Percentiles rank a stretch among this genome's conserved stretches.
Conservation (phyloP, 2,888 invertebrate genomes). For the Opisthograptis luteolata region DNA sequence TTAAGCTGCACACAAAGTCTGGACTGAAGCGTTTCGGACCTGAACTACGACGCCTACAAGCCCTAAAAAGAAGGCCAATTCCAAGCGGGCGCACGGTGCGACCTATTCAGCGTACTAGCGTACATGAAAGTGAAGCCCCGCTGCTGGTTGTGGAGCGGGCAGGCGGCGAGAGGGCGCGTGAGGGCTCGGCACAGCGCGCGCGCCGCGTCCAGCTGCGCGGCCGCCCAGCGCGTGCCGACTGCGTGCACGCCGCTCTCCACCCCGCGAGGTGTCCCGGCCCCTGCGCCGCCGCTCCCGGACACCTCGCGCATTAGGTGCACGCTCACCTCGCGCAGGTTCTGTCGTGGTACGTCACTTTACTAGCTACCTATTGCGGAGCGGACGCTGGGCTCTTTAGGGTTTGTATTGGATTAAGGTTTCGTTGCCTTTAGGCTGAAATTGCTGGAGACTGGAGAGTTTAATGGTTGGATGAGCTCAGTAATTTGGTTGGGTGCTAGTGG, state of each 20-base stretch:
- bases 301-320: constrained; percentile 90
- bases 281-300: constrained; percentile 74
- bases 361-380: too few relatives aligned
- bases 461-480: too few relatives aligned
- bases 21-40: too few relatives aligned
- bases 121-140: constrained; percentile 93
- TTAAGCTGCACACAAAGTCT: too few relatives aligned
- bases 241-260: constrained; percentile 87
- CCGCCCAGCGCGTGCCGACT: constrained; percentile 91
- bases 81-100: too few relatives aligned
- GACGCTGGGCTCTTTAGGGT: too few relatives aligned
- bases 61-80: too few relatives aligned
- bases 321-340: constrained; percentile 94
- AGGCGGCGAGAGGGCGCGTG: constrained; percentile 87
- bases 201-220: constrained; percentile 92
- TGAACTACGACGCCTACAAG: too few relatives aligned
- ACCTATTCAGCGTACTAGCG: constrained; percentile 15
- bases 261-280: constrained; percentile 80
- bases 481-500: too few relatives aligned
- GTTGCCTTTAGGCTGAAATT: too few relatives aligned
- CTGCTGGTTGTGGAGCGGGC: constrained; percentile 87
- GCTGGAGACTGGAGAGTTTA: too few relatives aligned
- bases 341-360: constrained; percentile 3
- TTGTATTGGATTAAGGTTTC: too few relatives aligned
- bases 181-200: constrained; percentile 90